Base-by-base conservation (phyloP, 2,888 invertebrate species). In the Girardia tigrina region DNA sequence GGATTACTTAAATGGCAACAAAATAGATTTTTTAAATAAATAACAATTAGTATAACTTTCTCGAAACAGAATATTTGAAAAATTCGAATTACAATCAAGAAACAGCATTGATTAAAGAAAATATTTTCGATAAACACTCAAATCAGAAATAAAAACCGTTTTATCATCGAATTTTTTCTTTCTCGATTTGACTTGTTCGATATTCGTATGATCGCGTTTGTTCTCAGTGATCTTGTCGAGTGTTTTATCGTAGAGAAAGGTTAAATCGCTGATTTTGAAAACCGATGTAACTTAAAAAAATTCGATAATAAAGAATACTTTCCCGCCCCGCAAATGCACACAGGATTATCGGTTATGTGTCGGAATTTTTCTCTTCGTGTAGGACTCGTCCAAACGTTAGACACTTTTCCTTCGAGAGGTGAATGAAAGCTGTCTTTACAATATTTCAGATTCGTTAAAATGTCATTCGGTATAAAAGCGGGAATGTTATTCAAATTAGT, bases 241-340 rank as follows among this genome's bases (percentile, higher is more conserved):
- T 56, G 23, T 20, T 56, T 56, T 56, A 23, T 56, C 56, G n/a
- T 56, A 56, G 56, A 56, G 56, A 56, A 56, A 56, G n/a, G 56
- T 12, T n/a, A 56, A 56, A 56, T 56, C 56, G 4, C 56, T 56
- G 56, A 23, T 56, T 20, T 12, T 56, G n/a, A n/a, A n/a, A n/a
- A n/a, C n/a, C n/a, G n/a, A n/a, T n/a, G n/a, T n/a, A n/a, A n/a
- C n/a, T n/a, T n/a, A n/a, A n/a, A n/a, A n/a, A n/a, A n/a, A n/a
- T n/a, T n/a, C n/a, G n/a, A n/a, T n/a, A n/a, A n/a, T n/a, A n/a
- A n/a, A n/a, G n/a, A 77, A 78, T 80, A 84, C 84, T 81, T 82
- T 78, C 84, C 84, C 77, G 84, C 83, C 4, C 84, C 84, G 80
- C 84, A 84, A 36, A 80, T 77, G 79, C 84, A 84, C 0, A 82